Conservation (phyloP, 1,140 invertebrate genomes). For the Rhopalosiphum maidis region DNA sequence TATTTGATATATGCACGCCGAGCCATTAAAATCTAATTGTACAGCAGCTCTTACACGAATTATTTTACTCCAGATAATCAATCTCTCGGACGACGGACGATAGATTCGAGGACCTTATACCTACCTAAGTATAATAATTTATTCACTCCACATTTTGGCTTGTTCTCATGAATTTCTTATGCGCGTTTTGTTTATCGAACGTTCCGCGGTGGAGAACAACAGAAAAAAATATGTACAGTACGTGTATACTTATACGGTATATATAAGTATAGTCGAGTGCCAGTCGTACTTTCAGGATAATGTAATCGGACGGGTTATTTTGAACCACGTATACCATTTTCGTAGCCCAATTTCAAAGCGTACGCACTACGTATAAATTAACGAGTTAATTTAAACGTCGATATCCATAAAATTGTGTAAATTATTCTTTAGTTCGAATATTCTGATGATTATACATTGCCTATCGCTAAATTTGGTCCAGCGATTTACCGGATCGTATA, state of each 20-base stretch:
- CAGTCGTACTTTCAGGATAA: too few relatives aligned
- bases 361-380: background rate
- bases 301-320: too few relatives aligned
- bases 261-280: too few relatives aligned
- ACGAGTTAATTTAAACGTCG: background rate
- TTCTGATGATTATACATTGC: background rate
- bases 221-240: too few relatives aligned
- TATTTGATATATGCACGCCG: background rate
- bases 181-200: background rate
- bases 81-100: background rate
- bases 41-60: background rate
- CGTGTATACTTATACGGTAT: background rate
- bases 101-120: too few relatives aligned
- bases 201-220: background rate
- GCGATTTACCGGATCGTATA: background rate
- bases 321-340: background rate
- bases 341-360: background rate
- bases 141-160: background rate
- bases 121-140: background rate
- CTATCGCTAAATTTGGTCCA: background rate
- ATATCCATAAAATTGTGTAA: background rate
- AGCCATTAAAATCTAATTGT: background rate
- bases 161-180: background rate
- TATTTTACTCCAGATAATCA: background rate
- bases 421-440: background rate